phyloP scores from a whole-genome alignment of 2,797 vertebrate genomes.

The Antrozous pallidus region DNA sequence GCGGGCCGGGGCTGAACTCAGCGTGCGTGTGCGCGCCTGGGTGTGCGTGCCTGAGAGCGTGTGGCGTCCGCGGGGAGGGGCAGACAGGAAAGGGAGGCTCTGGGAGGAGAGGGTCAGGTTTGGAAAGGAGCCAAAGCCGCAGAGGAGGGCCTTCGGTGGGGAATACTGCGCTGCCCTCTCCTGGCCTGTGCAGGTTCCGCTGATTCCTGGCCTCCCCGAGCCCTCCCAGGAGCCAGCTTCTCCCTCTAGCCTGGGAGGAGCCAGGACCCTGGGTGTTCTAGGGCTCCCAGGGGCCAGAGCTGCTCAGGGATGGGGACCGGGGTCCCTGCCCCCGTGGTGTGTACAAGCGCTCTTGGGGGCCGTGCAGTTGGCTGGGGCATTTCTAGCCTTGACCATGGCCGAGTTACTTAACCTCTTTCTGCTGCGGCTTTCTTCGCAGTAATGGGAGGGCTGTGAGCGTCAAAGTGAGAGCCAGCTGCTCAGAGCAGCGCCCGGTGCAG shows the following conservation, averaged over 20 bases:
- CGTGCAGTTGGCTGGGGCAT: not conserved
- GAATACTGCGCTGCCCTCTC: constrained; percentile 47
- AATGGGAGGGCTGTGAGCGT: not conserved
- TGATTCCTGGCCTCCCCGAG: not conserved
- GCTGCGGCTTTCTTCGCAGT: not conserved
- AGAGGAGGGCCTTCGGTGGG: constrained; percentile 16
- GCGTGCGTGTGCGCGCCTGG: rapidly evolving
- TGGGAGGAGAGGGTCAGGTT: constrained; percentile 42
- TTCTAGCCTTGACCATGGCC: not conserved
- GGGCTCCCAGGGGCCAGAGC: not conserved
- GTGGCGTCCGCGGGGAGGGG: not conserved
- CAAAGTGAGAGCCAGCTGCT: not conserved
- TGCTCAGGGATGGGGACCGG: not conserved
- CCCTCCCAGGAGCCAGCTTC: not conserved
- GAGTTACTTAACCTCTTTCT: not conserved
- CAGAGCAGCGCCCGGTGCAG: not conserved
- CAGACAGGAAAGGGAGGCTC: constrained; percentile 58
- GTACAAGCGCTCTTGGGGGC: not conserved
- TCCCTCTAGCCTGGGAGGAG: not conserved
- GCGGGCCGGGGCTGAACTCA: not conserved
- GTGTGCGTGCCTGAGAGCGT: not conserved
- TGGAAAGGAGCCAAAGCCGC: constrained; percentile 49
- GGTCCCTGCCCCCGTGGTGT: not conserved
- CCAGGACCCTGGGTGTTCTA: not conserved
- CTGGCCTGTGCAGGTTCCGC: constrained; percentile 5